These are phyloP conservation scores for Euspilapteryx auroguttella DNA, from an alignment of 2,888 invertebrate species.

Conservation along the genomic window DNA sequence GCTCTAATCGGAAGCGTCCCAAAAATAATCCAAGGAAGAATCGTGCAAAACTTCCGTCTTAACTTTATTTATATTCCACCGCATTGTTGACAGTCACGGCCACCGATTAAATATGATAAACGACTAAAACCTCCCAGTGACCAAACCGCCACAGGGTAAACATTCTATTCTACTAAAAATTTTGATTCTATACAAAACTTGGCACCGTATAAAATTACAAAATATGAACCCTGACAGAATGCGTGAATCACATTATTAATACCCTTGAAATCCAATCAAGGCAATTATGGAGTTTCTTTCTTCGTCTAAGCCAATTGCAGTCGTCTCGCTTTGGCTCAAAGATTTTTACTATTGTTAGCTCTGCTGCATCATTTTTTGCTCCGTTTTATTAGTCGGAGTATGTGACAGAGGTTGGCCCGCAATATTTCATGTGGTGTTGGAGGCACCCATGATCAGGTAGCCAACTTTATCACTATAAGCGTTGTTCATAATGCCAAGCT, in stretches of 20 bases:
- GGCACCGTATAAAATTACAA: constrained; percentile 46
- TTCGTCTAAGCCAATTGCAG: constrained; percentile 12
- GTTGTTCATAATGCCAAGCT: constrained; percentile 28
- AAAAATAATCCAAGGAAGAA: constrained; percentile 37
- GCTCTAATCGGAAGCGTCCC: too few relatives aligned
- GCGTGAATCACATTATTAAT: constrained; percentile 54
- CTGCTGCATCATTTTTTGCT: constrained; percentile 14
- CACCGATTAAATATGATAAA: constrained; percentile 21
- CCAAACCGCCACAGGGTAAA: constrained; percentile 44
- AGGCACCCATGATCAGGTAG: constrained; percentile 56
- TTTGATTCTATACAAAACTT: constrained; percentile 24
- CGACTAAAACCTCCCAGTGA: constrained; percentile 31
- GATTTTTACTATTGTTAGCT: constrained; percentile 12
- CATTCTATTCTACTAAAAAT: constrained; percentile 32
- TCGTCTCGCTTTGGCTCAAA: constrained; percentile 14
- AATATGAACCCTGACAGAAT: constrained; percentile 47
- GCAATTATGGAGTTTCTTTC: constrained; percentile 49
- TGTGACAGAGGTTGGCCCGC: constrained; percentile 53
- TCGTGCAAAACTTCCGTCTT: constrained; percentile 35
- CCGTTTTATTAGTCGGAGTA: constrained; percentile 30
- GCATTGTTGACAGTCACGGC: constrained; percentile 43
- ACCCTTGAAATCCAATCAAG: constrained; percentile 58
- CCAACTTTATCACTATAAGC: constrained; percentile 51
- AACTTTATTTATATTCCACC: constrained; percentile 28
- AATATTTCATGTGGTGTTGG: constrained; percentile 47